These are phyloP conservation scores for Atta cephalotes DNA, from an alignment of 1,140 invertebrate genomes.

Conservation along the genomic window DNA sequence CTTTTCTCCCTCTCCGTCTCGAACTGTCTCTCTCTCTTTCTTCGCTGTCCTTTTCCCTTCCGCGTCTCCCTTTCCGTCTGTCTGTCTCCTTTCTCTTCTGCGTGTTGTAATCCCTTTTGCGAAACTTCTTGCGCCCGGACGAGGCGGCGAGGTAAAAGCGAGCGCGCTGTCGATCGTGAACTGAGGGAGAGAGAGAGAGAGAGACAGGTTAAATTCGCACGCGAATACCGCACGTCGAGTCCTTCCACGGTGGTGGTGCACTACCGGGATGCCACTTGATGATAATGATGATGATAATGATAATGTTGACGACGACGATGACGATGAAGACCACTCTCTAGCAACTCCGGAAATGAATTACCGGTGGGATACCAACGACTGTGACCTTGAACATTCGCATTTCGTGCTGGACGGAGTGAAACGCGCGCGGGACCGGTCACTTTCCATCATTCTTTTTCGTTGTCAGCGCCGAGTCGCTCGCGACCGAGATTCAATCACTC, in stretches of 20 bases:
- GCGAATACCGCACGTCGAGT: slow-evolving; percentile 24
- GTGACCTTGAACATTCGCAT: slow-evolving; percentile 69
- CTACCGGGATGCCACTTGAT: slow-evolving; percentile 35
- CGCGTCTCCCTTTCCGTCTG: slow-evolving; percentile 70
- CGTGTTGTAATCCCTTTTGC: slow-evolving; percentile 85
- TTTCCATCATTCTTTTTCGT: slow-evolving; percentile 62
- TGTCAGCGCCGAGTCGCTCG: background rate
- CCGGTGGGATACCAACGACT: slow-evolving; percentile 51
- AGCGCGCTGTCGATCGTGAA: slow-evolving; percentile 60
- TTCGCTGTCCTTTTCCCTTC: slow-evolving; percentile 63
- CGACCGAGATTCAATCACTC: background rate
- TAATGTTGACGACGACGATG: background rate
- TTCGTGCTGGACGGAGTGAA: slow-evolving; percentile 54
- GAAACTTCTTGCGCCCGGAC: slow-evolving; percentile 78
- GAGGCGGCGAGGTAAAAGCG: slow-evolving; percentile 65
- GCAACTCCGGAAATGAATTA: slow-evolving; percentile 68
- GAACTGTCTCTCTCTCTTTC: slow-evolving; percentile 61
- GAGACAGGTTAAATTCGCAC: slow-evolving; percentile 38
- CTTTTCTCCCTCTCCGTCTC: slow-evolving; percentile 64
- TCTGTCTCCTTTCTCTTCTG: slow-evolving; percentile 77
- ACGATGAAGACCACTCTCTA: slow-evolving; percentile 30
- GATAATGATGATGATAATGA: slow-evolving; percentile 18
- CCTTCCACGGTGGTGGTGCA: slow-evolving; percentile 22
- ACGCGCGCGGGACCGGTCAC: slow-evolving; percentile 41
- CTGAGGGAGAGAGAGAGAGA: slow-evolving; percentile 42